Percentiles rank a stretch among this genome's conserved stretches.
phyloP scores from a whole-genome alignment of 2,888 invertebrate species.

The Andricus quercusramuli region DNA sequence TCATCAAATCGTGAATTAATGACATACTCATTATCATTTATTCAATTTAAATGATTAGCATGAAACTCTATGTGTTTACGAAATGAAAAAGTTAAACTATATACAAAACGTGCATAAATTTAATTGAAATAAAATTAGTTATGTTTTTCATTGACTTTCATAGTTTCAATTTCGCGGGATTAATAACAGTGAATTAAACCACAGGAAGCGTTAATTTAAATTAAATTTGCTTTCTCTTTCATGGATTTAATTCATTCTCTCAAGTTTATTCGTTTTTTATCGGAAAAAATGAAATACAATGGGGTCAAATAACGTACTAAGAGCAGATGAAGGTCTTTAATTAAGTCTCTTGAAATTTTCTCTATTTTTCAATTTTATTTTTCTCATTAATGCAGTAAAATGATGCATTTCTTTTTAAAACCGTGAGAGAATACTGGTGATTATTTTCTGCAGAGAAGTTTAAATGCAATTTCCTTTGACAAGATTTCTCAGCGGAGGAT shows the following conservation, averaged over 20 bases:
- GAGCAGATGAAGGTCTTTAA: background rate
- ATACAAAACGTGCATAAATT: background rate
- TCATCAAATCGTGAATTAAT: background rate
- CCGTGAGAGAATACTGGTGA: conserved; percentile 10
- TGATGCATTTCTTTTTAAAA: conserved; percentile 27
- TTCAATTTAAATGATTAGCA: too few species aligned
- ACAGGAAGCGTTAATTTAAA: conserved; percentile 8
- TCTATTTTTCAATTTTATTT: conserved; percentile 28
- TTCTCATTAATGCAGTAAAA: conserved; percentile 23
- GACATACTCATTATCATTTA: too few species aligned
- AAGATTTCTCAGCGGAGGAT: conserved; percentile 21
- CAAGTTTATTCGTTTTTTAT: conserved; percentile 11
- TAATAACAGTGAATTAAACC: conserved; percentile 25
- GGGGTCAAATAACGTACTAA: background rate
- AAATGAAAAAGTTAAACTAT: background rate
- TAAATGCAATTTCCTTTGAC: conserved; percentile 39
- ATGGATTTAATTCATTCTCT: conserved; percentile 13
- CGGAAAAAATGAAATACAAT: background rate
- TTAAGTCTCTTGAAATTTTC: conserved; percentile 17
- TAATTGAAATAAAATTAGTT: background rate
- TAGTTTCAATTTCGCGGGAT: conserved; percentile 9
- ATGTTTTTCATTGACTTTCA: background rate
- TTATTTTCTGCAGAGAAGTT: conserved; percentile 23
- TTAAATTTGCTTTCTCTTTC: background rate
- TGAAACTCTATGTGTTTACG: background rate